Percentiles rank a stretch among this genome's conserved stretches.
phyloP scores from a whole-genome alignment of 2,113 vertebrate species.

The Gallinago jamesoni region DNA sequence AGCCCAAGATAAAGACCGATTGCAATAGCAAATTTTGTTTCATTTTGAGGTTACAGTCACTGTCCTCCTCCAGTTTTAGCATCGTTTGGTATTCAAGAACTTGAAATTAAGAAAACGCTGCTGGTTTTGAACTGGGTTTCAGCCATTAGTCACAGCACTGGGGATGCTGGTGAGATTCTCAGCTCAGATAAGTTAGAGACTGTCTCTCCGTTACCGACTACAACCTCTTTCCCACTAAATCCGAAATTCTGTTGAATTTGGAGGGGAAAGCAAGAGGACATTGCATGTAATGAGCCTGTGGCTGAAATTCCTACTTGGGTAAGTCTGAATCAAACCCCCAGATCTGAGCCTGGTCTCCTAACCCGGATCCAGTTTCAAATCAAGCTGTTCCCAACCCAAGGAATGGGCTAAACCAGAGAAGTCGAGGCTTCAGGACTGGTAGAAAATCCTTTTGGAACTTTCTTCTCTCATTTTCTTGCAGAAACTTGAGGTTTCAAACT shows the following conservation, averaged over 20 bases:
- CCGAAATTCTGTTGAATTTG: background rate
- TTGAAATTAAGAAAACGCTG: background rate
- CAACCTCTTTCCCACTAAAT: background rate
- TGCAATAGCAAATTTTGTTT: background rate
- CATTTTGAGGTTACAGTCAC: background rate
- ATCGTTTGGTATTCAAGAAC: background rate
- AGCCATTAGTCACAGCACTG: background rate
- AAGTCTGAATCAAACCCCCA: background rate
- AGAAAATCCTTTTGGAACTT: background rate
- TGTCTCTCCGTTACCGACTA: background rate
- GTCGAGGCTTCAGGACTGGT: background rate
- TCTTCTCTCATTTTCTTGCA: background rate
- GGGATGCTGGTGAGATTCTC: background rate
- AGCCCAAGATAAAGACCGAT: background rate
- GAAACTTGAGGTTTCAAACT: background rate
- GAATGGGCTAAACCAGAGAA: background rate
- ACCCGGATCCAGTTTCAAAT: background rate
- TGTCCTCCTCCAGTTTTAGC: background rate
- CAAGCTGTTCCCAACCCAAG: background rate
- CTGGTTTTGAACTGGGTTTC: background rate
- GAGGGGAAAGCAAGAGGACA: background rate
- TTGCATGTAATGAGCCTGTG: background rate
- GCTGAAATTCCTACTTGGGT: background rate
- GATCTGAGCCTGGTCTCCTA: background rate
- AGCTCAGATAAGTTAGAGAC: background rate